Evolutionary conservation across 2,797 vertebrate species (phyloP), one percentile per base, ranked within the genome.

Genomic region (Nyctibius grandis): DNA sequence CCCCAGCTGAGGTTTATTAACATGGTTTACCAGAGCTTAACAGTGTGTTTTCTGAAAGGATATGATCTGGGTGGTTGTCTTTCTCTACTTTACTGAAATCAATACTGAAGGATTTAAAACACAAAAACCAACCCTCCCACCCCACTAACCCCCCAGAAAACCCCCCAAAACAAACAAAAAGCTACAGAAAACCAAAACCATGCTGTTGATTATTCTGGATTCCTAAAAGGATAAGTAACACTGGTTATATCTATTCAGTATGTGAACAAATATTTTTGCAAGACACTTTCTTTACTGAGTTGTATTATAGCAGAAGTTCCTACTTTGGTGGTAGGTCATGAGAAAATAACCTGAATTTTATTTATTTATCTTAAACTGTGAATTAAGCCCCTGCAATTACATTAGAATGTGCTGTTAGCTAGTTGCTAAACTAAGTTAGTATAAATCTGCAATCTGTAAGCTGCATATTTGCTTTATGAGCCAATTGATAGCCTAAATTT

Each of bases 291-390:
- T 74, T 85, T 53, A 23, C n/a, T 42, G 70, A 73, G 20, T 57
- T 61, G 4, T 45, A 1, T 57, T 73, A 0, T 19, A 80, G n/a
- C 13, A 51, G 31, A 78, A 78, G 65, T 89, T 93, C n/a, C 34
- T 38, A 54, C 11, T 5, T 29, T 67, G 33, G 33, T 84, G 69
- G 18, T 40, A n/a, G 42, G 26, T 89, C 48, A 44, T 22, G 45
- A 44, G 59, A 60, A 50, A 83, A 48, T 70, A 61, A 54, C 19
- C 50, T 83, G 36, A 72, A 72, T 96, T 86, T 76, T 73, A 68
- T 77, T 88, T 89, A 65, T 91, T 81, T 92, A 50, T 83, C 79
- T 87, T 65, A 82, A 94, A 48, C 31, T 59, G 25, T 77, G n/a
- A 93, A 48, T 91, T 95, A 72, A 89, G 34, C 2, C 45, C 29